Base-by-base conservation (phyloP, 30 jellyfish, hydroid and myxozoan genomes). In the Morbakka virulenta region DNA sequence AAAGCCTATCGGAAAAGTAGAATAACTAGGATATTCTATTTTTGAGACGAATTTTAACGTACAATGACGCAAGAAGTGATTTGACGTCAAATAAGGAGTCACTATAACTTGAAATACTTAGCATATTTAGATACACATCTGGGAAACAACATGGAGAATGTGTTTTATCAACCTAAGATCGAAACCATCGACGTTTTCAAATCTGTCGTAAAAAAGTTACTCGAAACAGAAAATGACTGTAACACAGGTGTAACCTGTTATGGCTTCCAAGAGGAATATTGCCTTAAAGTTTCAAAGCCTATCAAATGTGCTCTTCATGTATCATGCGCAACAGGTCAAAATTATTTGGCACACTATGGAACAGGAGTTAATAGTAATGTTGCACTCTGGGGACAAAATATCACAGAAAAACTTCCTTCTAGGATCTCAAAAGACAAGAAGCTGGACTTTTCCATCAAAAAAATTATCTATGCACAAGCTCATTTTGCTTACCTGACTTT, bases 261-360 rank as follows among this genome's bases (percentile, higher is more conserved):
- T 73, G 97, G 97, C 17, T 50, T 89, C 23, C 95, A 89, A 68
- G 53, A 51, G 6, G 35, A 52, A 3, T 74, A 36, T 52, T 32
- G 79, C 21, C 72, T 92, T 1, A 23, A 52, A 28, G 93, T 79
- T 13, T 62, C 98, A 1, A 86, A 85, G 48, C 96, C 89, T 17
- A 70, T 93, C 13, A 93, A 84, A 14, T 35, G 91, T 53, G 50
- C 83, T 23, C 28, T 81, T 77, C 84, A 53, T 32, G 32, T 88
- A 4, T 29, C 50, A 0, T 1, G 85, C 2, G 12, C 85, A 1
- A 67, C 86, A 17, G 79, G 67, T 9, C 91, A 79, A 24, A 81
- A 31, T 77, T 80, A 78, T 71, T 64, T 93, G 28, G 95, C 76
- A 2, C 94, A 80, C 35, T 86, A 86, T 52, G 97, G 97, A 0